A percentile compares a stretch with the other conserved stretches of the same genome.
These are phyloP conservation scores for Eilema sororculum DNA, from an alignment of 2,888 invertebrate genomes.

Conservation along the genomic window DNA sequence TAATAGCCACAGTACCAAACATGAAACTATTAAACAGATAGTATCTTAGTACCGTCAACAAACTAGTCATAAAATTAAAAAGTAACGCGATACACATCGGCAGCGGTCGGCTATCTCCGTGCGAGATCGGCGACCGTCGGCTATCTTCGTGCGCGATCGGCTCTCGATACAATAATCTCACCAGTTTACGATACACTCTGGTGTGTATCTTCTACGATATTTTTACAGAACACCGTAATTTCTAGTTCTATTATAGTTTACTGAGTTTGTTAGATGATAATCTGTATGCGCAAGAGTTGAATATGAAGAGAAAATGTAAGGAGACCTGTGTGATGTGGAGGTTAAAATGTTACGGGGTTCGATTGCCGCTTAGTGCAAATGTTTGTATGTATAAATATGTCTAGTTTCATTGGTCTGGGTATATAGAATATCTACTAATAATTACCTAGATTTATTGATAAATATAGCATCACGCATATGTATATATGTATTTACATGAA, in stretches of 20 bases:
- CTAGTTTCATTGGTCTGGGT: too few relatives aligned
- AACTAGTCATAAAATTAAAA: conserved; percentile 70
- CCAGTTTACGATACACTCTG: conserved; percentile 73
- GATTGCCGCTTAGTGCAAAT: background rate
- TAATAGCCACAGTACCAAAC: background rate
- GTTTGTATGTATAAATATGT: too few relatives aligned
- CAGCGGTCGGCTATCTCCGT: conserved; percentile 69
- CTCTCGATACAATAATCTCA: conserved; percentile 72
- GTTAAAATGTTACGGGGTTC: background rate
- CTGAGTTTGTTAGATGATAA: conserved; percentile 46
- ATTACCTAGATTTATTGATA: too few relatives aligned
- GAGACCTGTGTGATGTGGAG: background rate
- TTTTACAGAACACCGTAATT: conserved; percentile 55
- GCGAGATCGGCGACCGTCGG: conserved; percentile 53
- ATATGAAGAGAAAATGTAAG: background rate
- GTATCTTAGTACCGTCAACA: conserved; percentile 36
- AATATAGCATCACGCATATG: too few relatives aligned
- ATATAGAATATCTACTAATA: too few relatives aligned
- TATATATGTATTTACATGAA: too few relatives aligned
- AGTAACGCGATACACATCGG: conserved; percentile 65
- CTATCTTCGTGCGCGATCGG: conserved; percentile 24
- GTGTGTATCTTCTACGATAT: conserved; percentile 64
- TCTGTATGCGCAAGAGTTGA: conserved; percentile 6
- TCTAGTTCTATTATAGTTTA: conserved; percentile 45
- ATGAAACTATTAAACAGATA: conserved; percentile 3